phyloP scores from a whole-genome alignment of 1,140 invertebrate species.

The Drosophila athabasca region DNA sequence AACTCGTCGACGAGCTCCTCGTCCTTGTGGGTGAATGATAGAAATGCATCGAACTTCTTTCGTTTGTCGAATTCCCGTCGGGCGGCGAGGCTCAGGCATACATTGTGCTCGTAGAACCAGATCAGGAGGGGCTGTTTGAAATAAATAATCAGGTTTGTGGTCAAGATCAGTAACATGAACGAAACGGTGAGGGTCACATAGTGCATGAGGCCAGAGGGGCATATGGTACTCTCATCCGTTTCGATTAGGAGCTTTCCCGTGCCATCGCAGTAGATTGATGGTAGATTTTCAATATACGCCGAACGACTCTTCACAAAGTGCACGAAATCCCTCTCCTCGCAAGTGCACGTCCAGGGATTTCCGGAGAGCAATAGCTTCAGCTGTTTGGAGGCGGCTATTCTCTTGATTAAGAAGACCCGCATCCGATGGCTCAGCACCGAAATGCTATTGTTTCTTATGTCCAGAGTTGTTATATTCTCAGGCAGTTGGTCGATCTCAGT shows the following conservation, averaged over 20 bases:
- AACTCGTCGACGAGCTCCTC: too few relatives aligned
- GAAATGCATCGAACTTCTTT: slow-evolving; percentile 19
- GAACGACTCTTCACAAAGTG: slow-evolving; percentile 12
- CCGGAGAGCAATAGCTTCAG: slow-evolving; percentile 3
- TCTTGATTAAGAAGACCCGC: not conserved
- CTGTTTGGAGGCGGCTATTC: not conserved
- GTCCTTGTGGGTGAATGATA: too few relatives aligned
- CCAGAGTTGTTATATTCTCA: too few relatives aligned
- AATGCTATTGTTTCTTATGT: not conserved
- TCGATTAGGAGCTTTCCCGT: slow-evolving; percentile 11
- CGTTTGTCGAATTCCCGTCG: slow-evolving; percentile 9
- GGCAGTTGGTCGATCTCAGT: not conserved
- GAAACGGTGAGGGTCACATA: slow-evolving; percentile 10
- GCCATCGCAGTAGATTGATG: not conserved
- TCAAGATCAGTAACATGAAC: not conserved
- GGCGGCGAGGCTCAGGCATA: slow-evolving; percentile 11
- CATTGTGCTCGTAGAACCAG: slow-evolving; percentile 31
- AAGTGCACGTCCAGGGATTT: slow-evolving; percentile 29
- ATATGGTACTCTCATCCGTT: slow-evolving; percentile 12
- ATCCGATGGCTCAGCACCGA: not conserved
- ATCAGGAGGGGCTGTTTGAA: slow-evolving; percentile 21
- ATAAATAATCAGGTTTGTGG: slow-evolving; percentile 16
- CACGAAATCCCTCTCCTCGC: slow-evolving; percentile 12
- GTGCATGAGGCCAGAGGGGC: slow-evolving; percentile 14
- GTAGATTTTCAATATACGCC: slow-evolving; percentile 3